Base-by-base conservation (phyloP, 2,888 invertebrate genomes). In the Hypena proboscidalis region DNA sequence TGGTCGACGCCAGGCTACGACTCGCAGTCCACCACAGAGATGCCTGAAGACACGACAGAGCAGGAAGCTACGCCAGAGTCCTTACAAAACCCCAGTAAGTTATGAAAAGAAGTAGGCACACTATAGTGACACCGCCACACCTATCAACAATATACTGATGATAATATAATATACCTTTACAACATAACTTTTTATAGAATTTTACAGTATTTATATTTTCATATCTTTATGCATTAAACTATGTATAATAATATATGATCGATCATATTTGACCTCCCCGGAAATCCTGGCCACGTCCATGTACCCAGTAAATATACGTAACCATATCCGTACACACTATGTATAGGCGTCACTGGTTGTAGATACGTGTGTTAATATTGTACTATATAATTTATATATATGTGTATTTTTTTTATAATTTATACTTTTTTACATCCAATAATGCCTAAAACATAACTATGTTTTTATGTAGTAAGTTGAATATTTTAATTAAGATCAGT, bases 51-150 rank as follows among this genome's bases (percentile, higher is more conserved):
- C 48, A 39, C 62, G 32, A 55, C 68, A 40, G 56, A 61, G 49
- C 46, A 67, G 48, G 72, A 71, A 44, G 50, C 70, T 43, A 58
- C 75, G 55, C 53, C 71, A 39, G 66, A 74, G 43, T 61, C 72
- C 52, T 67, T 72, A 53, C 70, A 65, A 70, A 74, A 66, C 49
- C 31, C 58, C 59, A 72, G 82, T 82, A 82, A 82, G 82, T 82
- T 40, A 35, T 25, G 44, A 44, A 33, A 56, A 15, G 34, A 34
- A 23, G 45, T 46, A 44, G 52, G 42, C n/a, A n/a, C n/a, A n/a
- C n/a, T n/a, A n/a, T n/a, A n/a, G n/a, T n/a, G n/a, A n/a, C n/a
- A n/a, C n/a, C n/a, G n/a, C n/a, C n/a, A n/a, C n/a, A n/a, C n/a
- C n/a, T n/a, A n/a, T n/a, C n/a, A n/a, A n/a, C n/a, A n/a, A n/a